Evolutionary conservation across 1,140 invertebrate genomes (phyloP).

Genomic region (Drosophila orena): DNA sequence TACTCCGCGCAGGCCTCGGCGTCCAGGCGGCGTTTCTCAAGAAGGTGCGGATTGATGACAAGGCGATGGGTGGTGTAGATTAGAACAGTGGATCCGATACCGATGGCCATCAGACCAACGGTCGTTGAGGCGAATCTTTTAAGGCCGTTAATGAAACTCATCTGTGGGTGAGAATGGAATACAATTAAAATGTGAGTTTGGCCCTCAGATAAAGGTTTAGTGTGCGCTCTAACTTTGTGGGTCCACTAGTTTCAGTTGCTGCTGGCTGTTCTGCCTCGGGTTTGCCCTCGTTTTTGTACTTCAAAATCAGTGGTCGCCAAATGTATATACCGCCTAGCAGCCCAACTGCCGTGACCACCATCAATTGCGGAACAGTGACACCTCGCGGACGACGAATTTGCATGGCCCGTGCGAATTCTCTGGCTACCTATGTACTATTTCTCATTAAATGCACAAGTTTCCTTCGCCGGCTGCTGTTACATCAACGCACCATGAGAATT

Average conservation of each 20-base stretch:
- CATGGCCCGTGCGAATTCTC: conserved; percentile 54
- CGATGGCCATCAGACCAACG: conserved; percentile 81
- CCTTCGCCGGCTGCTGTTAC: conserved; percentile 44
- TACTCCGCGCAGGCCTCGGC: conserved; percentile 78
- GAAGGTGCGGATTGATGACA: conserved; percentile 62
- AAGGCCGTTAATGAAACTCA: conserved; percentile 83
- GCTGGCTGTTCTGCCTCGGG: conserved; percentile 15
- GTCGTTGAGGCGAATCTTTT: conserved; percentile 68
- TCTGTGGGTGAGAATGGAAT: conserved; percentile 63
- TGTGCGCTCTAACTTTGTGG: conserved; percentile 50
- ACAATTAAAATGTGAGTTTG: not conserved
- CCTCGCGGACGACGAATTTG: conserved; percentile 84
- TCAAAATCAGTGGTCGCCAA: conserved; percentile 81
- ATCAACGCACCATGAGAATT: conserved; percentile 31
- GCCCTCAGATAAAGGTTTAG: too few relatives aligned
- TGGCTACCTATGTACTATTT: conserved; percentile 11
- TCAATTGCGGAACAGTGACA: conserved; percentile 80
- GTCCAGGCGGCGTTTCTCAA: conserved; percentile 59
- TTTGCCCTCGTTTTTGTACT: conserved; percentile 65
- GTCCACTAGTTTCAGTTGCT: not conserved
- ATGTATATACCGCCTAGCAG: conserved; percentile 83
- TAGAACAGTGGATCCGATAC: conserved; percentile 67
- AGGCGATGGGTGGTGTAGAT: conserved; percentile 64
- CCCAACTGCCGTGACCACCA: conserved; percentile 82
- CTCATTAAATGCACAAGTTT: conserved; percentile 20